Evolutionary conservation across 2,113 vertebrate species (phyloP), one percentile per base, ranked within the genome.

Genomic region (Meriones unguiculatus): DNA sequence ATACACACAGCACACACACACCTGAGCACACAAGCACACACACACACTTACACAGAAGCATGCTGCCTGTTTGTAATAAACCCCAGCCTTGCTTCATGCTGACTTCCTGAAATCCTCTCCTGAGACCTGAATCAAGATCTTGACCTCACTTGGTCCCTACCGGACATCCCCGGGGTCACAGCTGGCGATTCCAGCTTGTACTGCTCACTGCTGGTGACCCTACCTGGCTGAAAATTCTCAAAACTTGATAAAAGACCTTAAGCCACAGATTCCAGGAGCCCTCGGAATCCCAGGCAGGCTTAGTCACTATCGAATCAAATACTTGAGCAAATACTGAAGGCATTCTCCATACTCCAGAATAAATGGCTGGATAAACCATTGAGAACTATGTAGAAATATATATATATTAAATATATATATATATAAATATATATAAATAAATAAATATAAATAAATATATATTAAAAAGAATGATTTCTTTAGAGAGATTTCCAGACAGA

Each of bases 161-260:
- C 32, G 25, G 22, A 41, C 50, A 35, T 30, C 38, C 30, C 28
- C 50, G 41, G 28, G 10, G 15, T 65, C 82, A 46, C 28, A 41
- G n/a, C 59, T 64, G 59, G 24, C 2, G 5, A 77, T 14, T 30
- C 52, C 76, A 85, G 46, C 59, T 41, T 41, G n/a, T 13, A 30
- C 59, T 86, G 62, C 15, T 67, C 28, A 46, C 14, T 46, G 59
- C n/a, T 85, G 38, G 81, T 65, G 81, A 64, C 28, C 5, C 62
- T 67, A 67, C 62, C 38, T 67, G n/a, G 54, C 35, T 78, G 18
- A 70, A 59, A 91, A 93, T 54, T 95, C 82, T 81, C 54, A 62
- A 87, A 95, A 95, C 82, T 6, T 41, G 46, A 92, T 70, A 11
- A 84, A 57, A 91, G 62, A 78, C 30, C 88, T 65, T 90, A 95